These are phyloP conservation scores for Papilio xuthus DNA, from an alignment of 1,140 invertebrate species.

Conservation along the genomic window DNA sequence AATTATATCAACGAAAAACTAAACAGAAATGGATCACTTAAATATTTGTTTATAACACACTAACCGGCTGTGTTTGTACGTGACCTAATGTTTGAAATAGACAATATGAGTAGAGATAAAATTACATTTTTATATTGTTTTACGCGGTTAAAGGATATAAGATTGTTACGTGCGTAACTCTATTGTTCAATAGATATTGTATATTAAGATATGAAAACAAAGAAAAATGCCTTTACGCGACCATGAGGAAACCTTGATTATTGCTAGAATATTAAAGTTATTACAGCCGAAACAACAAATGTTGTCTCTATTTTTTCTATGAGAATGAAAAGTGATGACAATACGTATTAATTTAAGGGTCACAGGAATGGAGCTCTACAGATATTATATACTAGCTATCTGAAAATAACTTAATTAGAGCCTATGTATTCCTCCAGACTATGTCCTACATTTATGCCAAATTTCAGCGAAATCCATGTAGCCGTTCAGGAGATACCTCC, in stretches of 20 bases:
- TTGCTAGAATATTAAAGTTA: too few relatives aligned
- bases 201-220: background rate
- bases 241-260: background rate
- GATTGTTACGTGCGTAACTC: background rate
- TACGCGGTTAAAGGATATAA: background rate
- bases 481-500: too few relatives aligned
- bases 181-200: slow-evolving; percentile 1
- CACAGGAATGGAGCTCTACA: too few relatives aligned
- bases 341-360: too few relatives aligned
- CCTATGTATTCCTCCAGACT: too few relatives aligned
- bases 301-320: too few relatives aligned
- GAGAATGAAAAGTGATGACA: too few relatives aligned
- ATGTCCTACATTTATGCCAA: too few relatives aligned
- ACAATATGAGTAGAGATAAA: background rate
- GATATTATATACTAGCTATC: too few relatives aligned
- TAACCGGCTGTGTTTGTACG: background rate
- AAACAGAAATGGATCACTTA: background rate
- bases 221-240: background rate
- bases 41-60: background rate
- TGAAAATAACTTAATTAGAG: too few relatives aligned
- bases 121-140: background rate
- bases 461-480: too few relatives aligned
- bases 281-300: too few relatives aligned
- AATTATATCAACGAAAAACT: background rate
- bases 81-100: slow-evolving; percentile 16